Base-by-base conservation (phyloP, 2,113 vertebrate genomes). In the Varanus komodoensis region DNA sequence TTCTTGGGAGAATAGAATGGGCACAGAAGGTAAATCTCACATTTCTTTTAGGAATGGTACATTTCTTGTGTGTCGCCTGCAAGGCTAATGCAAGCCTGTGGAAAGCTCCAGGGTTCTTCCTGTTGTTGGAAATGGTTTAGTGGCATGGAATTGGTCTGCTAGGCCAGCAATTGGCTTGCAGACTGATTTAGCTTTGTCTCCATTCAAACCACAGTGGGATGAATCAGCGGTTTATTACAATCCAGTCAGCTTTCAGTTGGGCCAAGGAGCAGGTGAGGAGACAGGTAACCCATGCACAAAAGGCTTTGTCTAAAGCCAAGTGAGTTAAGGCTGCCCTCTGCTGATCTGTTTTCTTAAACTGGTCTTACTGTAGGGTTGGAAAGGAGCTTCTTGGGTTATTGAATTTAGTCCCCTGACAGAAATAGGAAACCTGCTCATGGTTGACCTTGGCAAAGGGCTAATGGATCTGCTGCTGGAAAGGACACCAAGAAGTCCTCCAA, bases 241-340 rank as follows among this genome's bases (percentile, higher is more conserved):
- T 96, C 95, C 91, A 54, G 82, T 88, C 67, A 89, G 29, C 86
- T 93, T 93, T 92, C 87, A 94, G 86, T 96, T 96, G 93, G 90
- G 6, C 67, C 32, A 7, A 38, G 34, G 34, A 9, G n/a, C 11
- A 6, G 73, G 8, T 69, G n/a, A 44, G 79, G 87, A 34, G 68
- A 89, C 23, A 73, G 67, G 68, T 82, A 73, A 44, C 87, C 52
- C 77, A 15, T 48, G 57, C 27, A 23, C 17, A 4, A 90, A 48
- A 78, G 57, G 82, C 91, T 8, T 85, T 85, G 90, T 93, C 91
- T 89, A 89, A 48, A 89, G 94, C 95, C 96, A 94, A 85, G 97
- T 97, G 97, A 98, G 98, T 97, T 98, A 98, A 98, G 98, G 98
- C 98, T 99, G 98, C 98, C 98, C 98, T 98, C 98, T 99, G 96